Percentiles rank a stretch among this genome's conserved stretches.
phyloP scores from a whole-genome alignment of 2,888 invertebrate species.

The Pomacea canaliculata region DNA sequence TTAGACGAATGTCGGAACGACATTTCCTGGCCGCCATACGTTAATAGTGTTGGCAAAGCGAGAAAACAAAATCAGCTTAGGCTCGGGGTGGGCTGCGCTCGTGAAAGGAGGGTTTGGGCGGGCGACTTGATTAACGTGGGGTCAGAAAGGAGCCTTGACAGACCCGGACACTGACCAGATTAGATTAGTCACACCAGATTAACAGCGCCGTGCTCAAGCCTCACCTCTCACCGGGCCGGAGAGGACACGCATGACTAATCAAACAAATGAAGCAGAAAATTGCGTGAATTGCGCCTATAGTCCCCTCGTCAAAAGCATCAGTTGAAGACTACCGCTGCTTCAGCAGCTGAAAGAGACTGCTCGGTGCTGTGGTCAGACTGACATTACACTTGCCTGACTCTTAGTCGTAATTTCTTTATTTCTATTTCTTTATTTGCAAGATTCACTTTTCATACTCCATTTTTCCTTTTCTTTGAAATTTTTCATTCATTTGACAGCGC shows the following conservation, averaged over 20 bases:
- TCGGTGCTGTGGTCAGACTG: too few species aligned
- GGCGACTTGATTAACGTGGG: neutral
- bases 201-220: neutral
- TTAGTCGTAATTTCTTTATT: too few species aligned
- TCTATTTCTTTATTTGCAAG: too few species aligned
- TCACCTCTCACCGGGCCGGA: neutral
- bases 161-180: neutral
- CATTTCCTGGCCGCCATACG: too few species aligned
- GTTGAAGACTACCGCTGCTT: neutral
- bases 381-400: too few species aligned
- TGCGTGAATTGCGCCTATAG: conserved; percentile 30
- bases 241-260: conserved; percentile 25
- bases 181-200: conserved; percentile 14
- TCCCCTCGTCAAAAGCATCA: conserved; percentile 21
- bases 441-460: too few species aligned
- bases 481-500: too few species aligned
- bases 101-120: neutral
- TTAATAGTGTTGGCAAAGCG: too few species aligned
- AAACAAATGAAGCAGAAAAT: conserved; percentile 32
- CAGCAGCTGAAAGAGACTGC: neutral
- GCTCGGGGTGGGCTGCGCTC: neutral
- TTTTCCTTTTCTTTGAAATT: too few species aligned
- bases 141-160: neutral
- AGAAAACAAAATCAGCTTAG: too few species aligned
- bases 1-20: too few species aligned